Conservation (phyloP, 2,113 vertebrate genomes). For the Ranitomeya imitator region DNA sequence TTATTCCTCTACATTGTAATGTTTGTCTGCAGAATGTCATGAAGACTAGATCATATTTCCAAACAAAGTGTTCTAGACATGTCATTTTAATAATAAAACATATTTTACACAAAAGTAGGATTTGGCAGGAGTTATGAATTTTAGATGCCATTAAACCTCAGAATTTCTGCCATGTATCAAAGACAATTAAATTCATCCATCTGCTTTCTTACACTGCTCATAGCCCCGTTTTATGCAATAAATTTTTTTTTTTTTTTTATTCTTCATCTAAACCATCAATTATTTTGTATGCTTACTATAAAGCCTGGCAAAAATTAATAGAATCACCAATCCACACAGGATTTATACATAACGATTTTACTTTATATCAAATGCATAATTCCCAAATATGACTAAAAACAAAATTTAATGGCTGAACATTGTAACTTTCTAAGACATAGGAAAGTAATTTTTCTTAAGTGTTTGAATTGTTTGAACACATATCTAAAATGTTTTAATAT, state of each 20-base stretch:
- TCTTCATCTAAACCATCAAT: not conserved
- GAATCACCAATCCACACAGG: no score
- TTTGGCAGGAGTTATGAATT: not conserved
- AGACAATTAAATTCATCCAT: slow-evolving; percentile 7
- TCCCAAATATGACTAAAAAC: no score
- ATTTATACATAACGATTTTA: no score
- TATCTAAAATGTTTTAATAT: no score
- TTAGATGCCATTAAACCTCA: not conserved
- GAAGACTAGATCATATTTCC: slow-evolving; percentile 20
- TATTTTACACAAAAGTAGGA: slow-evolving; percentile 14
- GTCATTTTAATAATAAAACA: slow-evolving; percentile 1
- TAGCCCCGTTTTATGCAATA: not conserved
- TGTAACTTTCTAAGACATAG: no score
- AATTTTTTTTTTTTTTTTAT: not conserved
- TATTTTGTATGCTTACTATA: not conserved
- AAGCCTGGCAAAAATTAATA: no score
- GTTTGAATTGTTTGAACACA: no score
- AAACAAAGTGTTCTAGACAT: slow-evolving; percentile 18
- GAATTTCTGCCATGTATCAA: not conserved
- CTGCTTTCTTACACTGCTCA: not conserved
- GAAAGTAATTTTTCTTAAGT: no score
- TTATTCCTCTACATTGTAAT: not conserved
- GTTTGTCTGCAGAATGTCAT: slow-evolving; percentile 2
- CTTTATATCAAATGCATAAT: no score
- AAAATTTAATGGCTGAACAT: no score